Percentiles rank a stretch among this genome's conserved stretches.
Conservation (phyloP, 2,888 invertebrate species). For the Scaptomyza reducta region DNA sequence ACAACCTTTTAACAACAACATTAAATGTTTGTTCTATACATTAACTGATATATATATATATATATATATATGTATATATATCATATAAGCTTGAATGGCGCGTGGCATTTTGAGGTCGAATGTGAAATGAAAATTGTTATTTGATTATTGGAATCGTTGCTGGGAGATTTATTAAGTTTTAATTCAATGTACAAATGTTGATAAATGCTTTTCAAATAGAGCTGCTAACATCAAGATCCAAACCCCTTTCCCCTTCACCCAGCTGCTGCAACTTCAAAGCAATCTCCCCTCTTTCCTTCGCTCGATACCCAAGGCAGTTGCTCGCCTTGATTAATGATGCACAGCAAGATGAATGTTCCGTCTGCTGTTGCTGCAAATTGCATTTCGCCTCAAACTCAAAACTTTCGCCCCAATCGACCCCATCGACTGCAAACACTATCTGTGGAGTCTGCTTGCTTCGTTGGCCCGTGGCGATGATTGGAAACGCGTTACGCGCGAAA, state of each 20-base stretch:
- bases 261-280: background rate
- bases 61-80: conserved; percentile 19
- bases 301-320: conserved; percentile 24
- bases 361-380: conserved; percentile 43
- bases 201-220: conserved; percentile 55
- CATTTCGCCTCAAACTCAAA: conserved; percentile 47
- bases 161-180: conserved; percentile 59
- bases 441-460: background rate
- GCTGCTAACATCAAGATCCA: background rate
- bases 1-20: background rate
- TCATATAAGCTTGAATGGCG: conserved; percentile 6
- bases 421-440: background rate
- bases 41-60: conserved; percentile 12
- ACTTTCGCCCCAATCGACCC: conserved; percentile 20
- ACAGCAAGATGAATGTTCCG: conserved; percentile 66
- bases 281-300: too few relatives aligned
- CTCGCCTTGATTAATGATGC: conserved; percentile 70
- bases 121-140: conserved; percentile 49
- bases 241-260: background rate
- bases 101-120: conserved; percentile 49
- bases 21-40: too few relatives aligned
- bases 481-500: conserved; percentile 31
- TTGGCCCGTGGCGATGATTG: conserved; percentile 31
- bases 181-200: conserved; percentile 69
- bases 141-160: conserved; percentile 37